A percentile compares a stretch with the other conserved stretches of the same genome.
These are phyloP conservation scores for Neolamprologus tretocephalus DNA, from an alignment of 2,113 vertebrate genomes.

Conservation along the genomic window DNA sequence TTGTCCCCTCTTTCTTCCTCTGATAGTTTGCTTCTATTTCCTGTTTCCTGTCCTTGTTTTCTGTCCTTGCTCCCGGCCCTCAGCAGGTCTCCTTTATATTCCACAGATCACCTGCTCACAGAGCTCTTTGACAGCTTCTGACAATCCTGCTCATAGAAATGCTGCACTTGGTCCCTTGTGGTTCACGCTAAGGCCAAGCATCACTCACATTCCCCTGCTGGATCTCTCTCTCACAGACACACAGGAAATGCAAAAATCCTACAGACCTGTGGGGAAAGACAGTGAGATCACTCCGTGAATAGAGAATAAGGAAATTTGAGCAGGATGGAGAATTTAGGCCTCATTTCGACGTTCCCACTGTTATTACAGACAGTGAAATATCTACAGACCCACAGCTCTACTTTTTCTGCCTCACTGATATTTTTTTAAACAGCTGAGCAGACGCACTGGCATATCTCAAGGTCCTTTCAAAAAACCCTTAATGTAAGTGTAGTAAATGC, in stretches of 20 bases:
- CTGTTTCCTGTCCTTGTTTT: not conserved
- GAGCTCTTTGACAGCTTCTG: not conserved
- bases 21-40: not conserved
- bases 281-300: not conserved
- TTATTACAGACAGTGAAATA: not conserved
- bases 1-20: not conserved
- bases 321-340: not conserved
- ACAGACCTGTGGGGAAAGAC: not conserved
- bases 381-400: not conserved
- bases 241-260: not conserved
- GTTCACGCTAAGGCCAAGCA: not conserved
- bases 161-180: not conserved
- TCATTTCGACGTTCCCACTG: not conserved
- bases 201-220: not conserved
- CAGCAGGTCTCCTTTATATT: not conserved
- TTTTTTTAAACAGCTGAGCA: not conserved
- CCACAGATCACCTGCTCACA: not conserved
- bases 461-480: not conserved
- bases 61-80: not conserved
- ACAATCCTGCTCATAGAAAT: not conserved
- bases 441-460: not conserved
- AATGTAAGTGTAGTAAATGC: not conserved
- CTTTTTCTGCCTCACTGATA: not conserved
- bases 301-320: not conserved
- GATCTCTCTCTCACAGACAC: not conserved